Evolutionary conservation across 2,888 invertebrate species (phyloP).

Genomic region (Isotomurus palustris): DNA sequence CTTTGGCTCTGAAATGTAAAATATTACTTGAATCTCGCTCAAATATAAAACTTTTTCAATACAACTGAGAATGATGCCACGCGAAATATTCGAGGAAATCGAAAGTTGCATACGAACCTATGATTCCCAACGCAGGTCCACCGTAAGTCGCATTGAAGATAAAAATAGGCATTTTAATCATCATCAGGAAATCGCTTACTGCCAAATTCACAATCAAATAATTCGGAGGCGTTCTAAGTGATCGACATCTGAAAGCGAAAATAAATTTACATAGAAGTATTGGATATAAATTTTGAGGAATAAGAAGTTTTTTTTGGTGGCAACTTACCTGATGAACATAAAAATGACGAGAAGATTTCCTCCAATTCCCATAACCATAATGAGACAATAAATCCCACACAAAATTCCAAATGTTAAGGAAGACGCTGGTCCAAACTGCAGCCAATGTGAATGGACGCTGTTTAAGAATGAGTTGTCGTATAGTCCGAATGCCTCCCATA

Average conservation of each 20-base stretch:
- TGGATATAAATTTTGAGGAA: too few species aligned
- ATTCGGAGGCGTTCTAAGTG: slow-evolving; percentile 68
- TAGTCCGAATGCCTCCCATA: slow-evolving; percentile 57
- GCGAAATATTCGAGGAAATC: too few species aligned
- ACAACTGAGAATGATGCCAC: too few species aligned
- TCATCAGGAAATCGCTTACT: slow-evolving; percentile 68
- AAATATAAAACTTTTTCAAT: too few species aligned
- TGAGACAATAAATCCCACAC: slow-evolving; percentile 60
- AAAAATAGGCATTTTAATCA: slow-evolving; percentile 67
- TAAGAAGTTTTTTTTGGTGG: too few species aligned
- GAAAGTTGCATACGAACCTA: too few species aligned
- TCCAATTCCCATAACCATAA: slow-evolving; percentile 62
- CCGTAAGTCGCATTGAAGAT: slow-evolving; percentile 67
- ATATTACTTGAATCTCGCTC: too few species aligned
- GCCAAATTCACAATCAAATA: slow-evolving; percentile 70
- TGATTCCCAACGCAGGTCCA: slow-evolving; percentile 67
- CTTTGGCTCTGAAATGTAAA: too few species aligned
- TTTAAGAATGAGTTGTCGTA: slow-evolving; percentile 59
- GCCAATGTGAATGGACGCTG: slow-evolving; percentile 66
- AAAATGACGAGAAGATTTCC: slow-evolving; percentile 68
- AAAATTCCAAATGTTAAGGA: slow-evolving; percentile 58
- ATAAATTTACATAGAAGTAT: too few species aligned
- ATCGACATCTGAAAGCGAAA: slow-evolving; percentile 65
- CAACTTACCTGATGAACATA: slow-evolving; percentile 69
- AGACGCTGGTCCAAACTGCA: slow-evolving; percentile 63